phyloP scores from a whole-genome alignment of 2,113 vertebrate species.

The Hippolais icterina region DNA sequence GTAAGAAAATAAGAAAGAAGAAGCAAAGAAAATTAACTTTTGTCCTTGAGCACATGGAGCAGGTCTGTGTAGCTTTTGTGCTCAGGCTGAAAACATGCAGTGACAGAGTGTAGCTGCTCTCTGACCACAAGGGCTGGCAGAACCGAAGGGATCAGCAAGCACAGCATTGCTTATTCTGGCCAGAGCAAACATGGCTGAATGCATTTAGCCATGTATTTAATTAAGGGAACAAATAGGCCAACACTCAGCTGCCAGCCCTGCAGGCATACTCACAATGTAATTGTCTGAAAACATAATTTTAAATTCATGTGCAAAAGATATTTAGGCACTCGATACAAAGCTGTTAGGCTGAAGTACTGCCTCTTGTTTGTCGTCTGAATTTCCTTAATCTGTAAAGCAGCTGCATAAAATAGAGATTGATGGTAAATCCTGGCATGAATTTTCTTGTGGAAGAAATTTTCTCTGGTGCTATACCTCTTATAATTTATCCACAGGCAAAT shows the following conservation, averaged over 20 bases:
- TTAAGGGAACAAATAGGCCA: background rate
- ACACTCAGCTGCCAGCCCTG: background rate
- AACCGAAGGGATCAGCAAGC: background rate
- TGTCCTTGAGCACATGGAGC: background rate
- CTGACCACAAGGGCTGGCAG: background rate
- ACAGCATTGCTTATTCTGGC: background rate
- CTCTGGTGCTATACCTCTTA: background rate
- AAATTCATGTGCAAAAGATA: background rate
- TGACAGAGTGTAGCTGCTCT: background rate
- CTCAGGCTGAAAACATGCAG: background rate
- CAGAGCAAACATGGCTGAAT: accelerated
- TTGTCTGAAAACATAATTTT: background rate
- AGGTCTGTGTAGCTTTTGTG: background rate
- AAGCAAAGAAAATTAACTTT: background rate
- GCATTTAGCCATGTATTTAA: background rate
- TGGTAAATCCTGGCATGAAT: background rate
- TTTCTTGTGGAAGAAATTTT: background rate
- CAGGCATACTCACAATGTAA: background rate
- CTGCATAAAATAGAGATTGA: background rate
- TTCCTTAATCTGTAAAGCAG: background rate
- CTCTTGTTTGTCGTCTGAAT: background rate
- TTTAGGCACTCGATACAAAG: background rate
- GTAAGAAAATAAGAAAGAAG: background rate
- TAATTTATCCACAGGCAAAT: background rate
- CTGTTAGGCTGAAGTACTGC: background rate